A percentile compares a stretch with the other conserved stretches of the same genome.
Conservation (phyloP, 2,888 invertebrate genomes). For the Helleia helle region DNA sequence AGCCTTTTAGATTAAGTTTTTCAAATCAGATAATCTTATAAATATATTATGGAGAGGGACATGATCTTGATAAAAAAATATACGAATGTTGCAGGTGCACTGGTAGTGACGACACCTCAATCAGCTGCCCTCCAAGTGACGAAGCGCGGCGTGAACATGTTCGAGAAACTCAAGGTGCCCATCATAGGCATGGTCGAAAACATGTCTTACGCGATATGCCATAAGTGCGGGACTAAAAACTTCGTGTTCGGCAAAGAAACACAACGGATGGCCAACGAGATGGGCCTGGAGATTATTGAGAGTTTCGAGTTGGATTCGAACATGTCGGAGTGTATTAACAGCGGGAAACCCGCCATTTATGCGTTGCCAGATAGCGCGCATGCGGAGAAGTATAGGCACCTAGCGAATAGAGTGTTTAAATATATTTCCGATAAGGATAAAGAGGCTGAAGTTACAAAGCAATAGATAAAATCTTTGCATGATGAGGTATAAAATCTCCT, state of each 20-base stretch:
- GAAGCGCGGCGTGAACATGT: conserved; percentile 90
- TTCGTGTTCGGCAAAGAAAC: conserved; percentile 83
- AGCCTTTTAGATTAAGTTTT: too few species aligned
- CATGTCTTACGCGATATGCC: conserved; percentile 87
- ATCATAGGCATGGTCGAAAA: conserved; percentile 93
- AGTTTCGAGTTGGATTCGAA: conserved; percentile 82
- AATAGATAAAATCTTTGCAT: too few species aligned
- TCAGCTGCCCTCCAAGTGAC: conserved; percentile 90
- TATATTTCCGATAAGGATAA: conserved; percentile 52
- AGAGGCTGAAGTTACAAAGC: conserved; percentile 36
- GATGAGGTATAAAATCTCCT: too few species aligned
- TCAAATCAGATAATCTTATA: too few species aligned
- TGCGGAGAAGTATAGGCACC: conserved; percentile 56
- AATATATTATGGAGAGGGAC: too few species aligned
- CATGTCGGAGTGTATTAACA: conserved; percentile 80
- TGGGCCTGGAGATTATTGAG: conserved; percentile 78
- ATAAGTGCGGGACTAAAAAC: conserved; percentile 82
- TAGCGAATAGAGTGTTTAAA: conserved; percentile 62
- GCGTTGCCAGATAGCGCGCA: conserved; percentile 74
- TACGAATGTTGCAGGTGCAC: conserved; percentile 75
- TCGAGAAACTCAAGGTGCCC: conserved; percentile 85
- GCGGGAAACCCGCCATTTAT: conserved; percentile 83
- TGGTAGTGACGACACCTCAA: conserved; percentile 96
- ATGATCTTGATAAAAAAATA: too few species aligned
- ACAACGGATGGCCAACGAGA: conserved; percentile 73